Evolutionary conservation across 2,888 invertebrate genomes (phyloP).

Genomic region (Pyrgus malvae): DNA sequence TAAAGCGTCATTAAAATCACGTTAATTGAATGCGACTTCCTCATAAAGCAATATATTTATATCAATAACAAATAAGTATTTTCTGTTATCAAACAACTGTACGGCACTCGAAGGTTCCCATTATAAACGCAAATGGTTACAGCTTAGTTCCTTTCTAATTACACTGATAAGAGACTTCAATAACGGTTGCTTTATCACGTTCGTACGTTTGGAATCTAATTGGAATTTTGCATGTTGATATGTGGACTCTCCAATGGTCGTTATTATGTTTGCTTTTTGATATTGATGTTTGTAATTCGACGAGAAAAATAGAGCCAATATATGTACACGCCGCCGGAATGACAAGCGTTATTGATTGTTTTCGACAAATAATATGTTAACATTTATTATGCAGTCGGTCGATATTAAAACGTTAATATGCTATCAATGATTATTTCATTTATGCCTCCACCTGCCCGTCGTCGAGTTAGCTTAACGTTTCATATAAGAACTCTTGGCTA

Average conservation of each 20-base stretch:
- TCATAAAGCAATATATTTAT: slow-evolving; percentile 5
- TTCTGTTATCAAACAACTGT: slow-evolving; percentile 60
- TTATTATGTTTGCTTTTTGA: slow-evolving; percentile 78
- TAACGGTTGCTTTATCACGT: slow-evolving; percentile 79
- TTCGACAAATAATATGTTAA: slow-evolving; percentile 23
- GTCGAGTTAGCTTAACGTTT: slow-evolving; percentile 18
- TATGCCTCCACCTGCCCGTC: slow-evolving; percentile 32
- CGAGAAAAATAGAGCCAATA: slow-evolving; percentile 55
- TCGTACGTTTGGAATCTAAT: slow-evolving; percentile 79
- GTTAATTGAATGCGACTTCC: neutral
- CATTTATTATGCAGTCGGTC: slow-evolving; percentile 13
- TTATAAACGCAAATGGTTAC: slow-evolving; percentile 75
- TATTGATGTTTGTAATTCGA: slow-evolving; percentile 74
- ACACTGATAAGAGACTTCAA: slow-evolving; percentile 78
- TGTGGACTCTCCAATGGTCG: slow-evolving; percentile 77
- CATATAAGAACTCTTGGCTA: slow-evolving; percentile 20
- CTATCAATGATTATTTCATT: slow-evolving; percentile 27
- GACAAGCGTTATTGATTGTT: slow-evolving; percentile 25
- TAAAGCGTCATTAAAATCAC: neutral
- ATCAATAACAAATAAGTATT: slow-evolving; percentile 28
- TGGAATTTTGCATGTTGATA: slow-evolving; percentile 81
- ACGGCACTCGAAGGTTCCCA: slow-evolving; percentile 69
- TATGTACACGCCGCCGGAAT: slow-evolving; percentile 37
- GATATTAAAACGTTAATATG: slow-evolving; percentile 25
- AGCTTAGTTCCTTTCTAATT: slow-evolving; percentile 80